These are phyloP conservation scores for Magallana ariakensis DNA, from an alignment of 1,140 invertebrate genomes.

Conservation along the genomic window DNA sequence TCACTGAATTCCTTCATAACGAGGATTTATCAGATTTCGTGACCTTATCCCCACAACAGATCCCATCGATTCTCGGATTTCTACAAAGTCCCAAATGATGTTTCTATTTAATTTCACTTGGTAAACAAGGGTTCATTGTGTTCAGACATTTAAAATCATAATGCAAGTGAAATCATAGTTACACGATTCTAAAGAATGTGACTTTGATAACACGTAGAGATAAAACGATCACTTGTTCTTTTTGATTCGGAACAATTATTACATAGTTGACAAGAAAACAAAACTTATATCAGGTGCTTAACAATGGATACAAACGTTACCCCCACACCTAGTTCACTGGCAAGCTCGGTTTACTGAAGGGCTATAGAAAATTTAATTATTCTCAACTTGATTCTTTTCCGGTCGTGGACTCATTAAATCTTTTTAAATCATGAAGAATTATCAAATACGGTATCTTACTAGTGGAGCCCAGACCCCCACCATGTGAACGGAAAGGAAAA, in stretches of 20 bases:
- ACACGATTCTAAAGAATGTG: background rate
- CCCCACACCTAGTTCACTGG: background rate
- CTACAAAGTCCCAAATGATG: constrained; percentile 5
- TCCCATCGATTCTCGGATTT: constrained; percentile 4
- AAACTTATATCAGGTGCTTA: background rate
- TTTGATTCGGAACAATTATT: constrained; percentile 32
- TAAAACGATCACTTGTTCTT: constrained; percentile 34
- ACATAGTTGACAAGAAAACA: constrained; percentile 15
- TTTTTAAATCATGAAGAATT: background rate
- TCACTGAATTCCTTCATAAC: background rate
- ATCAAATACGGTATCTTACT: background rate
- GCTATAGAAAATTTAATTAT: background rate
- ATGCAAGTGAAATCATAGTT: background rate
- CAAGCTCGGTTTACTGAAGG: background rate
- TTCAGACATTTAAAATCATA: constrained; percentile 6
- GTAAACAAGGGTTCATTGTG: background rate
- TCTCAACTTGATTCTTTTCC: background rate
- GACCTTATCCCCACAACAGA: background rate
- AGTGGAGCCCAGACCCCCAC: background rate
- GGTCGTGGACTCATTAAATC: background rate
- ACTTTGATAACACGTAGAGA: constrained; percentile 16
- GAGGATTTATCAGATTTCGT: background rate
- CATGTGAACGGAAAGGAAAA: background rate
- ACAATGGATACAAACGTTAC: background rate
- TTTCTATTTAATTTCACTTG: constrained; percentile 35